phyloP scores from a whole-genome alignment of 30 jellyfish, hydroid and myxozoan species.

The Cassiopea xamachana region DNA sequence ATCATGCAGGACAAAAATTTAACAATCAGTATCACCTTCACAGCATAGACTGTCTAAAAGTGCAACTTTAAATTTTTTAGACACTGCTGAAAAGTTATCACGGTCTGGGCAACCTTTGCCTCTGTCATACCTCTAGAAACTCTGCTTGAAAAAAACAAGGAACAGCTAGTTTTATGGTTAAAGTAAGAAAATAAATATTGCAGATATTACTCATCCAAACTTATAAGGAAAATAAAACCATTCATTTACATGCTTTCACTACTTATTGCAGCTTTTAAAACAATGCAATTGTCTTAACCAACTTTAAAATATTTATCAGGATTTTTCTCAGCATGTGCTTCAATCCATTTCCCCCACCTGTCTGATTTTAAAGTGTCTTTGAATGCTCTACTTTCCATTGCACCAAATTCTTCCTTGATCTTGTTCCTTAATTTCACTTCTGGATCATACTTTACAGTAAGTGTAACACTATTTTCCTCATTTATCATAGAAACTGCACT shows the following conservation, averaged over 20 bases:
- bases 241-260: not conserved
- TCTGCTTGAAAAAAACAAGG: too few relatives aligned
- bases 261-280: not conserved
- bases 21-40: too few relatives aligned
- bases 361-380: slow-evolving; percentile 65
- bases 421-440: slow-evolving; percentile 36
- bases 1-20: too few relatives aligned
- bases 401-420: slow-evolving; percentile 28
- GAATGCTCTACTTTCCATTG: slow-evolving; percentile 53
- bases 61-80: too few relatives aligned
- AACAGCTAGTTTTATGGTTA: not conserved
- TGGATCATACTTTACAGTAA: slow-evolving; percentile 68
- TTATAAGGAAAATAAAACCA: not conserved
- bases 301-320: slow-evolving; percentile 63
- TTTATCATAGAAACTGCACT: slow-evolving; percentile 57
- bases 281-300: not conserved
- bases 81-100: too few relatives aligned
- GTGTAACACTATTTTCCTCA: slow-evolving; percentile 31
- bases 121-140: too few relatives aligned
- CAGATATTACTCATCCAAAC: not conserved
- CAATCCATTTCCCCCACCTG: slow-evolving; percentile 73
- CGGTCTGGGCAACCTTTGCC: too few relatives aligned
- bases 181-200: not conserved
- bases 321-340: slow-evolving; percentile 55
- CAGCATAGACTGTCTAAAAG: too few relatives aligned